These are phyloP conservation scores for Plectropomus leopardus DNA, from an alignment of 2,113 vertebrate species.

Conservation along the genomic window DNA sequence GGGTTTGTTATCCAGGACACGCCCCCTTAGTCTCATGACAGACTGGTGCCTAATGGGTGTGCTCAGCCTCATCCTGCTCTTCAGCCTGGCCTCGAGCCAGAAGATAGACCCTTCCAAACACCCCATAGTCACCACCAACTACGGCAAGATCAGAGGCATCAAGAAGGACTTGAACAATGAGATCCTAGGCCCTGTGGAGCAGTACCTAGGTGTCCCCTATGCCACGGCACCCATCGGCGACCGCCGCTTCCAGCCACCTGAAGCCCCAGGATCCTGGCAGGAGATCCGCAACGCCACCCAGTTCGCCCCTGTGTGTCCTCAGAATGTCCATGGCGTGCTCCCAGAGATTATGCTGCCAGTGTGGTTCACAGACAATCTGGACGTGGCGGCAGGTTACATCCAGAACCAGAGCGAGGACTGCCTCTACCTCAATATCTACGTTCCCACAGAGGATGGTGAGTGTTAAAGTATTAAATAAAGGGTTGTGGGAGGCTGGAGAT, in stretches of 20 bases:
- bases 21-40: conserved; percentile 54
- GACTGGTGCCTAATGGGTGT: conserved; percentile 80
- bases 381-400: conserved; percentile 91
- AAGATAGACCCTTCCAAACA: conserved; percentile 85
- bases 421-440: conserved; percentile 95
- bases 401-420: conserved; percentile 97
- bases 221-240: conserved; percentile 92
- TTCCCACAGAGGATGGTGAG: conserved; percentile 96
- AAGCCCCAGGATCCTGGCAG: conserved; percentile 93
- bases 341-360: conserved; percentile 95
- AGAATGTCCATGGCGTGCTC: conserved; percentile 92
- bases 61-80: conserved; percentile 81
- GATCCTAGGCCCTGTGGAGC: conserved; percentile 93
- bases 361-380: conserved; percentile 95
- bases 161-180: conserved; percentile 94
- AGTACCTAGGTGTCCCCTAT: conserved; percentile 92
- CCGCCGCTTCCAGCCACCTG: conserved; percentile 91
- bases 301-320: conserved; percentile 93
- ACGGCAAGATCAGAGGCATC: conserved; percentile 90
- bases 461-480: conserved; percentile 33
- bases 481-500: conserved; percentile 14
- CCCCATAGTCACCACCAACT: conserved; percentile 91
- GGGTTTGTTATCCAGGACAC: conserved; percentile 46
- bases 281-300: conserved; percentile 93
- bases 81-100: conserved; percentile 84